These are phyloP conservation scores for Helleia helle DNA, from an alignment of 2,888 invertebrate species.

Conservation along the genomic window DNA sequence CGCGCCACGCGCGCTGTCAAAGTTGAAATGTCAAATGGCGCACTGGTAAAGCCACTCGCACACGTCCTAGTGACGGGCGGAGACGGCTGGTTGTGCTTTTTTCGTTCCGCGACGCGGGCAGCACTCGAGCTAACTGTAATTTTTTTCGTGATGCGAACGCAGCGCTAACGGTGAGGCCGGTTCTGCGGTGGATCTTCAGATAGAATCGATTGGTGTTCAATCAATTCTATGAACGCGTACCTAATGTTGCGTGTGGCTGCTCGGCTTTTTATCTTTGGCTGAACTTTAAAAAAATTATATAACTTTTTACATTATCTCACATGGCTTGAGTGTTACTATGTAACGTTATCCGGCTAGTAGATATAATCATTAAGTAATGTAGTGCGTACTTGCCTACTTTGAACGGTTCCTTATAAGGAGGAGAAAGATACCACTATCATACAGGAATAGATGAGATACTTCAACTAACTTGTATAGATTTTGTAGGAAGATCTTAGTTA, in stretches of 20 bases:
- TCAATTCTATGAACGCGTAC: conserved; percentile 28
- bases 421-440: too few species aligned
- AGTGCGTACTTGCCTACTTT: background rate
- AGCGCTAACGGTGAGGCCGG: conserved; percentile 61
- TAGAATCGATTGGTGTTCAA: conserved; percentile 37
- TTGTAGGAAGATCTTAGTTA: too few species aligned
- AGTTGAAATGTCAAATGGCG: conserved; percentile 22
- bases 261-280: background rate
- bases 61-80: conserved; percentile 61
- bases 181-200: conserved; percentile 42
- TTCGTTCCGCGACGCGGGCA: conserved; percentile 49
- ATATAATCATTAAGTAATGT: too few species aligned
- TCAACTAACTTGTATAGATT: too few species aligned
- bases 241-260: conserved; percentile 15
- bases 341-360: too few species aligned
- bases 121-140: conserved; percentile 53
- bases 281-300: background rate
- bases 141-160: conserved; percentile 65
- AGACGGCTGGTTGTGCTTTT: conserved; percentile 57
- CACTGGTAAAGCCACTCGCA: conserved; percentile 31
- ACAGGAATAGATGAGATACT: too few species aligned
- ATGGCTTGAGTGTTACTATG: too few species aligned
- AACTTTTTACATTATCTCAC: background rate
- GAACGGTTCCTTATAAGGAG: too few species aligned
- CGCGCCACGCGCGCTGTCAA: conserved; percentile 47